Conservation (phyloP, 1,140 invertebrate species). For the Bilobella aurantiaca region DNA sequence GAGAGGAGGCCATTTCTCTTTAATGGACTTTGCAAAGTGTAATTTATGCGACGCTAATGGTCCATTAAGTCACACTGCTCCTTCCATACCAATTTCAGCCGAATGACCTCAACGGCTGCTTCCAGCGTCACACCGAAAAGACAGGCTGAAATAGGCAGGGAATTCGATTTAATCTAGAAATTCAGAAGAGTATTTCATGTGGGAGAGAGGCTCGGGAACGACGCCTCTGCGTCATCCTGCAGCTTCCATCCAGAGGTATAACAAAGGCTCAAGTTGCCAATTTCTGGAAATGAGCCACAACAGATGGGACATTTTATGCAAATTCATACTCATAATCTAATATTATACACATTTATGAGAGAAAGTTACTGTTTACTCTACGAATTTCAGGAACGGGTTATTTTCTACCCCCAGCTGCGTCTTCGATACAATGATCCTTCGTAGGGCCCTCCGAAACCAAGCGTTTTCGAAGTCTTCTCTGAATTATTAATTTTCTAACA, state of each 20-base stretch:
- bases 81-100: slow-evolving; percentile 25
- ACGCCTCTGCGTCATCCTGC: not conserved
- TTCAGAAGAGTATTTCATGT: not conserved
- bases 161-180: slow-evolving; percentile 7
- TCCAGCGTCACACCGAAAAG: not conserved
- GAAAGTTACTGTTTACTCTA: too few species aligned
- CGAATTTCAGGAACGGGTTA: too few species aligned
- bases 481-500: too few species aligned
- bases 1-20: slow-evolving; percentile 21
- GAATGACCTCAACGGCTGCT: slow-evolving; percentile 17
- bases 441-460: too few species aligned
- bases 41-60: slow-evolving; percentile 36
- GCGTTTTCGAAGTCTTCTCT: too few species aligned
- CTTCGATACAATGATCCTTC: too few species aligned
- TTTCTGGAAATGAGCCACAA: slow-evolving; percentile 31
- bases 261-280: slow-evolving; percentile 21
- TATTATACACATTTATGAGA: slow-evolving; percentile 5
- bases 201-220: not conserved
- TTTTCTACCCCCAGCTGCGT: too few species aligned
- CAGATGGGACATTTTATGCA: slow-evolving; percentile 34
- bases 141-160: not conserved
- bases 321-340: slow-evolving; percentile 19
- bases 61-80: slow-evolving; percentile 30
- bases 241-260: not conserved
- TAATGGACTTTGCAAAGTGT: slow-evolving; percentile 34